A percentile compares a stretch with the other conserved stretches of the same genome.
phyloP scores from a whole-genome alignment of 2,797 vertebrate genomes.

The Rousettus madagascariensis region DNA sequence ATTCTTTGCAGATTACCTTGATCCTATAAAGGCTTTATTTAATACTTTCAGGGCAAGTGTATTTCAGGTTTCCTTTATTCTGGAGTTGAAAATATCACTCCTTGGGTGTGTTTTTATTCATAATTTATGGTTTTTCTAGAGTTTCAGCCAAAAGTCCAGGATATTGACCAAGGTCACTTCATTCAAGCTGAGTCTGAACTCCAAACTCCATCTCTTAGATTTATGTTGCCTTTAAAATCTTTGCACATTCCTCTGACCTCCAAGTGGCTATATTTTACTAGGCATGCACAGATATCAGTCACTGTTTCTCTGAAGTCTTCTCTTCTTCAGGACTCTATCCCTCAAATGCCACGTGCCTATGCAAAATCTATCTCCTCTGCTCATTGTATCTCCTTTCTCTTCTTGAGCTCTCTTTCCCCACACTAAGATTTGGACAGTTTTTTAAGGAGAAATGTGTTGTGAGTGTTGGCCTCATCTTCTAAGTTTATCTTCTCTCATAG shows the following conservation, averaged over 20 bases:
- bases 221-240: not conserved
- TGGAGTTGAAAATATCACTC: not conserved
- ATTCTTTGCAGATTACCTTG: not conserved
- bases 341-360: not conserved
- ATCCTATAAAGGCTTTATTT: not conserved
- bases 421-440: not conserved
- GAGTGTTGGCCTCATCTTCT: not conserved
- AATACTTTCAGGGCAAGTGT: not conserved
- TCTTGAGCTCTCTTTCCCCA: not conserved
- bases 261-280: not conserved
- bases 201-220: not conserved
- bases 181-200: not conserved
- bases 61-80: not conserved
- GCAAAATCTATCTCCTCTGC: not conserved
- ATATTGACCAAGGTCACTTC: not conserved
- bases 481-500: not conserved
- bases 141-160: not conserved
- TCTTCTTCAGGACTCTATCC: not conserved
- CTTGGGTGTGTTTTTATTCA: not conserved
- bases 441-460: not conserved
- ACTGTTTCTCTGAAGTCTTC: not conserved
- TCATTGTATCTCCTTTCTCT: not conserved
- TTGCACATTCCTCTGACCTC: not conserved
- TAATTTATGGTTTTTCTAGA: not conserved
- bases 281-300: not conserved